Base-by-base conservation (phyloP, 2,888 invertebrate species). In the Ashinkailepas kermadecensis region DNA sequence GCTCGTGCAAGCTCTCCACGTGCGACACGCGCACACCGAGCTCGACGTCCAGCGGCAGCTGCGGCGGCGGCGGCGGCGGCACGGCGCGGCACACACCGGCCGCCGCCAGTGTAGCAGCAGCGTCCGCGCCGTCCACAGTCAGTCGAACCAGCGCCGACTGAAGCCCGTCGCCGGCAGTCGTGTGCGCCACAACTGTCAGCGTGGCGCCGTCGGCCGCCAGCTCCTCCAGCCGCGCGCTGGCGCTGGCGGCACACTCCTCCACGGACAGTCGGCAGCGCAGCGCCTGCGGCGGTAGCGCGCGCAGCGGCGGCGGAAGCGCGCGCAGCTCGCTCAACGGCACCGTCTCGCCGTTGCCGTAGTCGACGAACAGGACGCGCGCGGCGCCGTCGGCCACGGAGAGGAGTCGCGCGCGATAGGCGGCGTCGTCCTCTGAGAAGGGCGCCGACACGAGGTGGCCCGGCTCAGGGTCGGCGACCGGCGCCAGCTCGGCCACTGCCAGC, bases 311-410 rank as follows among this genome's bases (percentile, higher is more conserved):
- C 54, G 74, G 56, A 18, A 74, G 56, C 9, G 3, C 56, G 0
- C 74, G 74, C 74, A 74, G 56, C 18, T 13, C 74, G 1, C 21
- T 7, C 21, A n/a, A 6, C 9, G 54, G 21, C 56, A 74, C 74
- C 74, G 18, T 18, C 74, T 54, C 74, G 11, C 18, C 74, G 56
- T 74, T 74, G 3, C 74, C 74, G 74, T 74, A 74, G 74, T 74
- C 74, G 54, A 74, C 21, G 56, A 74, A 74, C 21, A 56, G 21
- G 7, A 74, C 56, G 10, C 54, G 56, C 8, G 74, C 56, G 18
- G 10, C 21, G 56, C 11, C 56, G 56, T 21, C 74, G 18, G 9
- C 13, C 21, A 54, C 8, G 56, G 54, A 18, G 6, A 79, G 13
- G 8, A 79, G 25, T 1, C 58, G 58, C 23, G 58, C 58, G 23